phyloP scores from a whole-genome alignment of 2,797 vertebrate genomes.

The Sebastes cheni region DNA sequence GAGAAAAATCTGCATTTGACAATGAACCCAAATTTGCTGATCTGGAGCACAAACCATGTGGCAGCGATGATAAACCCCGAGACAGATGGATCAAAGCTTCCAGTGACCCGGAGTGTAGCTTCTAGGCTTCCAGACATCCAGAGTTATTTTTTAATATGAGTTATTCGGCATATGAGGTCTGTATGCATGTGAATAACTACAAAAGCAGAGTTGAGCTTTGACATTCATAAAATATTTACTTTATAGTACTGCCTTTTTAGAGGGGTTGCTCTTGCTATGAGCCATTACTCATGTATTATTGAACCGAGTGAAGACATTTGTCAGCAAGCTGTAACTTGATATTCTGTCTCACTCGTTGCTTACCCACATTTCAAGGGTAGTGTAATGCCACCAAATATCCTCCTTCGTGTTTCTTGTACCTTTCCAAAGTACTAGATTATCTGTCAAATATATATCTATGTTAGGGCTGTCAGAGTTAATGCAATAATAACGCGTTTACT shows the following conservation, averaged over 20 bases:
- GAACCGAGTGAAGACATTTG: constrained; percentile 52
- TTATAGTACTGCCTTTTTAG: constrained; percentile 43
- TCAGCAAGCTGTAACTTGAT: constrained; percentile 55
- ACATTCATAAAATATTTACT: constrained; percentile 65
- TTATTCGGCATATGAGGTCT: constrained; percentile 43
- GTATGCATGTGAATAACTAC: constrained; percentile 47
- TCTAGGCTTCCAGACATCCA: constrained; percentile 26
- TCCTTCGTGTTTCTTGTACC: neutral
- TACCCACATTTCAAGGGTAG: constrained; percentile 26
- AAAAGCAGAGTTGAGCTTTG: constrained; percentile 67
- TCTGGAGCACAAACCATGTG: constrained; percentile 53
- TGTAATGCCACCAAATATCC: neutral
- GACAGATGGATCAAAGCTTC: constrained; percentile 57
- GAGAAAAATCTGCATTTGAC: constrained; percentile 33
- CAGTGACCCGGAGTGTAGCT: neutral
- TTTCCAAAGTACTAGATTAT: constrained; percentile 2
- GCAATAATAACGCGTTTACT: too few relatives aligned
- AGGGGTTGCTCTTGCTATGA: constrained; percentile 28
- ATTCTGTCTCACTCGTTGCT: constrained; percentile 28
- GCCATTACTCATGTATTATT: constrained; percentile 57
- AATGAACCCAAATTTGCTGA: constrained; percentile 47
- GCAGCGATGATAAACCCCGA: constrained; percentile 20
- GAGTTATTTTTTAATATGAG: constrained; percentile 41
- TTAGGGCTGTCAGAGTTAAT: too few relatives aligned
- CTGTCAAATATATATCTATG: neutral